A percentile compares a stretch with the other conserved stretches of the same genome.
Conservation (phyloP, 2,888 invertebrate species). For the Orthosia gracilis region DNA sequence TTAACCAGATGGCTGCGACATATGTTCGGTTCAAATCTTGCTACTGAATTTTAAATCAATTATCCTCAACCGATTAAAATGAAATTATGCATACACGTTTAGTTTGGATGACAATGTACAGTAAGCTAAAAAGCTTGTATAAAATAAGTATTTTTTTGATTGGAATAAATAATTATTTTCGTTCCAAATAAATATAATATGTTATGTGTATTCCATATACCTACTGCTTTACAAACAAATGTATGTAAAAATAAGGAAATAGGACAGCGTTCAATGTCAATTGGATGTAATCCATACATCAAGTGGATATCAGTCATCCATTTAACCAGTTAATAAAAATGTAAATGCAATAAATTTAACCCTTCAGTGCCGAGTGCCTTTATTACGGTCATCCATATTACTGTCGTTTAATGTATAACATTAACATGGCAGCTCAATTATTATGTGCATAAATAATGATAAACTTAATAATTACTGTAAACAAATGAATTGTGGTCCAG, state of each 20-base stretch:
- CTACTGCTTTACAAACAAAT: neutral
- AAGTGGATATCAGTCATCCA: constrained; percentile 35
- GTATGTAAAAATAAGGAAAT: neutral
- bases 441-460: constrained; percentile 12
- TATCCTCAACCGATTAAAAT: too few species aligned
- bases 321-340: constrained; percentile 52
- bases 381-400: constrained; percentile 37
- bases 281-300: constrained; percentile 19
- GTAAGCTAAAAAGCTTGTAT: too few species aligned
- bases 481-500: neutral
- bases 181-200: too few species aligned
- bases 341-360: constrained; percentile 53
- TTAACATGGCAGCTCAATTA: constrained; percentile 17
- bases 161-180: too few species aligned
- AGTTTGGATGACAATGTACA: too few species aligned
- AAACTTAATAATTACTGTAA: neutral
- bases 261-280: constrained; percentile 10
- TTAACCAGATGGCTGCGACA: too few species aligned
- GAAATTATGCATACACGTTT: too few species aligned
- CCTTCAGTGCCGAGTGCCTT: constrained; percentile 32
- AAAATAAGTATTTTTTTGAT: too few species aligned
- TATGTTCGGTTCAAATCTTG: too few species aligned
- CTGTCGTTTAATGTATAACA: constrained; percentile 17
- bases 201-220: neutral
- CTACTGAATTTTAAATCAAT: too few species aligned